A percentile compares a stretch with the other conserved stretches of the same genome.
phyloP scores from a whole-genome alignment of 2,888 invertebrate genomes.

The Quadroppia sp. region DNA sequence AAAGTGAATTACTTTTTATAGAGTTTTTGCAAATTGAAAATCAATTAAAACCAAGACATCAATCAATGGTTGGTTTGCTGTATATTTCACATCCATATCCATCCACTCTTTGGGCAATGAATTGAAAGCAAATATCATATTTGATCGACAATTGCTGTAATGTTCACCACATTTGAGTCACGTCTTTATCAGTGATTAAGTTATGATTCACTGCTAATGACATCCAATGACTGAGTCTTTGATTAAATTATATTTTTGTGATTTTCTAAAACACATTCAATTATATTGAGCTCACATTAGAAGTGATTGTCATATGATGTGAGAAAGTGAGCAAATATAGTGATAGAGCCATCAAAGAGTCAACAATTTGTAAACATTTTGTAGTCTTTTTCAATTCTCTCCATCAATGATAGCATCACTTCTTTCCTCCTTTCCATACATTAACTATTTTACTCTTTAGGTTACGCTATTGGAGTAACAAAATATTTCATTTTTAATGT shows the following conservation, averaged over 20 bases:
- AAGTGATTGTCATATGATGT: no score
- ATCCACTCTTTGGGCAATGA: neutral
- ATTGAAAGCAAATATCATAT: neutral
- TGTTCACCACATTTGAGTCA: neutral
- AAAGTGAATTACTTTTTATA: neutral
- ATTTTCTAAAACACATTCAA: neutral
- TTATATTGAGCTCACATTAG: neutral
- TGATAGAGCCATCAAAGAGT: no score
- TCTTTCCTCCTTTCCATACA: no score
- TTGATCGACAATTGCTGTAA: neutral
- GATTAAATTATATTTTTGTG: conserved; percentile 6
- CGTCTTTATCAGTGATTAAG: neutral
- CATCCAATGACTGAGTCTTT: neutral
- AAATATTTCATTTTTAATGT: no score
- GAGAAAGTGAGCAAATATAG: no score
- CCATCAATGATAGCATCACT: no score
- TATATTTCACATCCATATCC: no score
- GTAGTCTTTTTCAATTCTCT: no score
- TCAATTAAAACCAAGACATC: neutral
- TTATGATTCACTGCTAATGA: conserved; percentile 22
- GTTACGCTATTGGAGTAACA: no score
- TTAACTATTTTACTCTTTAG: no score
- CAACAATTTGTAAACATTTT: no score
- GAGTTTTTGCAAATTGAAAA: no score
- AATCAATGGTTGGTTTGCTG: neutral